Base-by-base conservation (phyloP, 2,113 vertebrate species). In the Eublepharis macularius region DNA sequence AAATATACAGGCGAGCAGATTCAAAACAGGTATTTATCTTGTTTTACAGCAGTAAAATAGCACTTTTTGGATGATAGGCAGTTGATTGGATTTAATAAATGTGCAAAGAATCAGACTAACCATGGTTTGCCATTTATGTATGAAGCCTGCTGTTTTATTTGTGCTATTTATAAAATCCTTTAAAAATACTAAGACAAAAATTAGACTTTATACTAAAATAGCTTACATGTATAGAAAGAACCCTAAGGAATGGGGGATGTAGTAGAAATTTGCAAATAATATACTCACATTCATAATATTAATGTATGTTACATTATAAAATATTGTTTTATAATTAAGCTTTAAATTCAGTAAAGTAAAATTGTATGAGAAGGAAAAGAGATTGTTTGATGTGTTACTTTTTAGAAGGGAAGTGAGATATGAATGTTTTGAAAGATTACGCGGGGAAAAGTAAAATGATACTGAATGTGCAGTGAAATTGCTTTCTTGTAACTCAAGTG, bases 1-100 rank as follows among this genome's bases (percentile, higher is more conserved):
- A 98, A 98, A 89, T 98, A 98, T 1, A 97, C 99, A 74, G 98
- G 98, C 65, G 96, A 96, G 90, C 98, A 98, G 81, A 98, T 99
- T 83, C 98, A 96, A 81, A 97, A 96, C 86, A 98, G 99, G 99
- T 99, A 96, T 45, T 87, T 87, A 29, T 83, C 57, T 54, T 66
- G 41, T 83, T 80, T 51, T 73, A 81, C 8, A 10, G 24, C 78
- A 77, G 86, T 85, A 69, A 65, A 84, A 77, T 39, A 76, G 36
- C 13, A 21, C 26, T 34, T 49, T 65, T 51, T 65, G 26, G 65
- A 17, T 60, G 39, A 80, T 65, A 16, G 73, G 29, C 26, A 45
- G 39, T 32, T 16, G 74, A 12, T 26, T 36, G 24, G 4, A 51
- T 57, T 57, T 77, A 57, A 17, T 77, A 4, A 39, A 34, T 84